Conservation (phyloP, 2,797 vertebrate species). For the Hafferia zeledoni region DNA sequence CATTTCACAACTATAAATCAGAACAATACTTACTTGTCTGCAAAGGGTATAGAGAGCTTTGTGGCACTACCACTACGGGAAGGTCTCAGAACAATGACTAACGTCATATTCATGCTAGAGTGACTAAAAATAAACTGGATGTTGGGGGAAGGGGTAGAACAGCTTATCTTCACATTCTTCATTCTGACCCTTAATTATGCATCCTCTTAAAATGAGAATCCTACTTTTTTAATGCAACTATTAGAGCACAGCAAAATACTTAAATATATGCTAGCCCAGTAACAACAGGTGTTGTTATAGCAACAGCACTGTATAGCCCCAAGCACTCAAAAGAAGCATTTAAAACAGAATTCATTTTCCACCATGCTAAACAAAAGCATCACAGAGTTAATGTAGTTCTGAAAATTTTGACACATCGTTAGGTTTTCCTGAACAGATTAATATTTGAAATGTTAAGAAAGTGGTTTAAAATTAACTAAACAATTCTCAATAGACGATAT, state of each 20-base stretch:
- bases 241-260: not conserved
- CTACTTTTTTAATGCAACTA: not conserved
- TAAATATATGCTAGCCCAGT: not conserved
- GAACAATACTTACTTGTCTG: not conserved
- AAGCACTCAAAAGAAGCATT: not conserved
- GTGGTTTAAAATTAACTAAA: not conserved
- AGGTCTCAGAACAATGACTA: slow-evolving; percentile 39
- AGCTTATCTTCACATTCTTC: not conserved
- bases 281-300: not conserved
- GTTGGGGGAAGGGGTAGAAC: not conserved
- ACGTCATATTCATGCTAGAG: not conserved
- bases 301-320: not conserved
- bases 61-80: not conserved
- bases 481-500: not conserved
- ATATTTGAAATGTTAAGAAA: not conserved
- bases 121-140: slow-evolving; percentile 31
- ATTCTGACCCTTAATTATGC: not conserved
- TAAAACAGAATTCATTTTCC: not conserved
- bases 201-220: not conserved
- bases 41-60: not conserved
- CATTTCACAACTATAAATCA: not conserved
- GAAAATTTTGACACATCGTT: not conserved
- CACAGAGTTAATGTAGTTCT: not conserved
- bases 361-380: not conserved
- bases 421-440: not conserved